These are phyloP conservation scores for Hetaerina titia DNA, from an alignment of 2,888 invertebrate genomes.

Conservation along the genomic window DNA sequence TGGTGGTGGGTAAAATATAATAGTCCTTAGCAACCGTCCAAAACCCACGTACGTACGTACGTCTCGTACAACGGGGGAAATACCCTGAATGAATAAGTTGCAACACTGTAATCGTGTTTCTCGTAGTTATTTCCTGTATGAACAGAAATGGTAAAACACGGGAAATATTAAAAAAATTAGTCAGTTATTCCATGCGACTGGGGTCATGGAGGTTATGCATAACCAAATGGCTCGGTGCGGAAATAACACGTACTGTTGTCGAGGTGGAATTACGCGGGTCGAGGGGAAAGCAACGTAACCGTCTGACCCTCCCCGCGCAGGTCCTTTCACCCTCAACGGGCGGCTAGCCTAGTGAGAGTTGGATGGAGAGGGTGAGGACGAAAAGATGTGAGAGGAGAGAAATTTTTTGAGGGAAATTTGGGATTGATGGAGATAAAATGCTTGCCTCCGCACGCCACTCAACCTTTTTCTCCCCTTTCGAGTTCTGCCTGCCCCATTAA, in stretches of 20 bases:
- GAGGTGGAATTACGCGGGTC: not conserved
- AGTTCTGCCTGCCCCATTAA: not conserved
- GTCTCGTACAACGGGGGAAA: no score
- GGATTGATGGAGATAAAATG: not conserved
- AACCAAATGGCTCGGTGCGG: not conserved
- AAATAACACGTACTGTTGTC: not conserved
- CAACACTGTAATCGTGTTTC: no score
- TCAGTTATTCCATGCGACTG: no score
- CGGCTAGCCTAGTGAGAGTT: not conserved
- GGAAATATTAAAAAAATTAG: no score
- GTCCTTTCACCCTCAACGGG: not conserved
- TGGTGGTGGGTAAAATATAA: no score
- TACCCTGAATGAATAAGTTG: no score
- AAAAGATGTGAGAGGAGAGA: not conserved
- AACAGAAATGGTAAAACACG: no score
- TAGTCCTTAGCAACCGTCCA: no score
- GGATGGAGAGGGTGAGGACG: not conserved
- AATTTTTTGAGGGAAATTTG: not conserved
- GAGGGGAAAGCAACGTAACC: not conserved
- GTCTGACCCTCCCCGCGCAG: not conserved
- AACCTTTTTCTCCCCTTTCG: not conserved
- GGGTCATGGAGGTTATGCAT: no score
- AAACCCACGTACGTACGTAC: no score
- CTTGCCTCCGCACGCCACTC: not conserved
- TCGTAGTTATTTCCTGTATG: no score